These are phyloP conservation scores for Calephelis perditalis DNA, from an alignment of 2,888 invertebrate species.

Conservation along the genomic window DNA sequence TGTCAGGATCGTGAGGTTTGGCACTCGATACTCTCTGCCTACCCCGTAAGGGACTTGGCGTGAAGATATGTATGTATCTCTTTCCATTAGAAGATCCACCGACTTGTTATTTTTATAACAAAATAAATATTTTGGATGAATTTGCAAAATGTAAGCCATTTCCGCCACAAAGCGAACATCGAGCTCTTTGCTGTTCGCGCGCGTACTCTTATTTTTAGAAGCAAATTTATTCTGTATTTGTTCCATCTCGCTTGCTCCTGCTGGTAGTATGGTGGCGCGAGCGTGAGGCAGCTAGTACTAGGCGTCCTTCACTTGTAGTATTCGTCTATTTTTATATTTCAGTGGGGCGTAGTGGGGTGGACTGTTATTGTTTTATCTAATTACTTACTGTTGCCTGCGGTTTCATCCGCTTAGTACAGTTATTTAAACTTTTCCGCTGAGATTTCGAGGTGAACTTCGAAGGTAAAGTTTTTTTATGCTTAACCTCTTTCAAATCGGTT, in stretches of 20 bases:
- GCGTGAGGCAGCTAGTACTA: conserved; percentile 40
- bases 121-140: conserved; percentile 5
- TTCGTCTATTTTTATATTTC: conserved; percentile 34
- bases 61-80: too few relatives aligned
- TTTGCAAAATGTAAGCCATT: conserved; percentile 25
- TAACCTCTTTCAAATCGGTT: too few relatives aligned
- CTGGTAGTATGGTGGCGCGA: conserved; percentile 30
- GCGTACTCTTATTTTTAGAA: conserved; percentile 60
- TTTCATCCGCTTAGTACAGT: background rate
- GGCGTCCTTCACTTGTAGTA: conserved; percentile 68
- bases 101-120: background rate
- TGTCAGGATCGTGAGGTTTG: too few relatives aligned
- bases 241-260: conserved; percentile 36
- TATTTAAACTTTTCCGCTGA: too few relatives aligned
- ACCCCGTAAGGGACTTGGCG: too few relatives aligned
- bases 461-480: too few relatives aligned
- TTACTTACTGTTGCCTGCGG: background rate
- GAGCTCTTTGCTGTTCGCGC: conserved; percentile 56
- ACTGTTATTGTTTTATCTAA: conserved; percentile 25
- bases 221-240: conserved; percentile 47
- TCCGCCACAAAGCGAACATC: conserved; percentile 40
- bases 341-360: conserved; percentile 36
- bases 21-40: too few relatives aligned
- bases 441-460: too few relatives aligned
- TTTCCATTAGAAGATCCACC: too few relatives aligned